Percentiles rank a stretch among this genome's conserved stretches.
These are phyloP conservation scores for Bellardia bayeri DNA, from an alignment of 2,888 invertebrate genomes.

Conservation along the genomic window DNA sequence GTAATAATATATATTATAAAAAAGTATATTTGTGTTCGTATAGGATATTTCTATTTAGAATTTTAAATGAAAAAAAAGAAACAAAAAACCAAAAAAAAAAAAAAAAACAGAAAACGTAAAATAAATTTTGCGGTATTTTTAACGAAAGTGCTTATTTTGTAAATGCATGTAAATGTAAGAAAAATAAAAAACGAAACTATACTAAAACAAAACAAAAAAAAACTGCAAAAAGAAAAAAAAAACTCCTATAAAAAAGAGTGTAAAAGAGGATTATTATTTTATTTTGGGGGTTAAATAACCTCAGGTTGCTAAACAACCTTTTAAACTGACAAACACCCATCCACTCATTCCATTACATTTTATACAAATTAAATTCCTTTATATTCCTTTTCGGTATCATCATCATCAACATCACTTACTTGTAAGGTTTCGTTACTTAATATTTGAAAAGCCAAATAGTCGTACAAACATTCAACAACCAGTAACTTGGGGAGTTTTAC, in stretches of 20 bases:
- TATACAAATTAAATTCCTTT: conserved; percentile 54
- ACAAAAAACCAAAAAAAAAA: conserved; percentile 33
- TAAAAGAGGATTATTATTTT: conserved; percentile 62
- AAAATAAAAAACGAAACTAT: conserved; percentile 77
- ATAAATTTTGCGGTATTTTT: conserved; percentile 83
- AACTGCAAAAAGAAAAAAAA: conserved; percentile 33
- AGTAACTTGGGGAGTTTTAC: conserved; percentile 28
- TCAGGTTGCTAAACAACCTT: conserved; percentile 66
- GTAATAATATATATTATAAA: conserved; percentile 67
- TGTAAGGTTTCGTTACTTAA: conserved; percentile 55
- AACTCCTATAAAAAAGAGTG: conserved; percentile 60
- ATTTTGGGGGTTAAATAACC: conserved; percentile 64
- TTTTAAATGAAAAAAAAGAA: conserved; percentile 80
- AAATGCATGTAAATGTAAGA: conserved; percentile 84
- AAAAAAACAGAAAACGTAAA: conserved; percentile 73
- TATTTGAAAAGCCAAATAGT: conserved; percentile 46
- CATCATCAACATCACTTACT: conserved; percentile 20
- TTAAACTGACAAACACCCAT: background rate
- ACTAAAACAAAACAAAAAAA: conserved; percentile 51
- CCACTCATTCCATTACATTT: background rate
- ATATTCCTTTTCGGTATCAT: conserved; percentile 54
- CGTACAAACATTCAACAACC: background rate
- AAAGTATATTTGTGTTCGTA: conserved; percentile 78
- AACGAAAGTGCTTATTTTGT: conserved; percentile 83
- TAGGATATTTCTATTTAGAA: conserved; percentile 82